These are phyloP conservation scores for Syngnathus floridae DNA, from an alignment of 2,113 vertebrate species.

Conservation along the genomic window DNA sequence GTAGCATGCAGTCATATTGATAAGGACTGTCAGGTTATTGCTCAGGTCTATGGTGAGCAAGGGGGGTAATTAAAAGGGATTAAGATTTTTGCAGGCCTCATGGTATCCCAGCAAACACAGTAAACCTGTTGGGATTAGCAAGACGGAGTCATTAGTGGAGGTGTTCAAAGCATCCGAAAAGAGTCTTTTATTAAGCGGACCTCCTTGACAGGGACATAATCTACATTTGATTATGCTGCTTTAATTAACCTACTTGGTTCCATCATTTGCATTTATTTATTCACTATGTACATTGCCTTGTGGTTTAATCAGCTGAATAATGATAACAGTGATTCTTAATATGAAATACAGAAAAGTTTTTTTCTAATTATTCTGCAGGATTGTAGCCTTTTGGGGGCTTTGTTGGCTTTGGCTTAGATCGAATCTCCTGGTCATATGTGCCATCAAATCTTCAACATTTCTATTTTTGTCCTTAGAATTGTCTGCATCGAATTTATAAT, in stretches of 20 bases:
- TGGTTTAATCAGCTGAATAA: not conserved
- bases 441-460: too few relatives aligned
- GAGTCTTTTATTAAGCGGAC: slow-evolving; percentile 2
- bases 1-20: slow-evolving; percentile 41
- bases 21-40: slow-evolving; percentile 46
- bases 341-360: not conserved
- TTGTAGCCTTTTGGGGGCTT: too few relatives aligned
- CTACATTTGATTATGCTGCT: not conserved
- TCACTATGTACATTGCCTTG: not conserved
- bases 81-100: slow-evolving; percentile 44
- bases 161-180: not conserved
- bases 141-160: slow-evolving; percentile 37
- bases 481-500: too few relatives aligned
- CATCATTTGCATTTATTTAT: not conserved
- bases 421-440: too few relatives aligned
- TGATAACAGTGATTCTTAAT: not conserved
- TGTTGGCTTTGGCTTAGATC: too few relatives aligned
- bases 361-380: too few relatives aligned
- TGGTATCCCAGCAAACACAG: slow-evolving; percentile 29
- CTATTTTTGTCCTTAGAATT: too few relatives aligned
- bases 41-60: slow-evolving; percentile 35
- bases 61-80: slow-evolving; percentile 59
- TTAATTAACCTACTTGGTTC: slow-evolving; percentile 10
- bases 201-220: slow-evolving; percentile 2
- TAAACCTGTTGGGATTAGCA: slow-evolving; percentile 54